Conservation (phyloP, 2,113 vertebrate genomes). For the Zeus faber region DNA sequence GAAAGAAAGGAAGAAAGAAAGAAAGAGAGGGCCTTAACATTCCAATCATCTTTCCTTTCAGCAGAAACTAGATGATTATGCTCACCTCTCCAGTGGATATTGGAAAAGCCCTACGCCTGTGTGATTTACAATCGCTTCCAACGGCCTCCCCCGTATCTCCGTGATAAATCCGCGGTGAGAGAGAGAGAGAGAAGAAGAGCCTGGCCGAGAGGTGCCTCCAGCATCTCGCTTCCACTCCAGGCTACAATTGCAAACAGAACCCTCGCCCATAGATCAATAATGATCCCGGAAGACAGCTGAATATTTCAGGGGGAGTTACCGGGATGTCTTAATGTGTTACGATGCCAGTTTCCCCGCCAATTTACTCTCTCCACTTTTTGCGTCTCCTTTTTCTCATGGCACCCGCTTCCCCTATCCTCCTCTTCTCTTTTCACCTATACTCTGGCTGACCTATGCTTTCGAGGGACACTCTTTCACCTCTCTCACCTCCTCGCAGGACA, state of each 20-base stretch:
- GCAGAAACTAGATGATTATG: conserved; percentile 24
- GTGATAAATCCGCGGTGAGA: conserved; percentile 55
- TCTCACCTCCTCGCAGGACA: too few relatives aligned
- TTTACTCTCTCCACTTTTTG: too few relatives aligned
- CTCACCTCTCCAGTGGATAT: conserved; percentile 37
- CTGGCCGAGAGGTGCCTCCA: too few relatives aligned
- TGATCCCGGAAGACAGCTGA: background rate
- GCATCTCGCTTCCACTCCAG: conserved; percentile 39
- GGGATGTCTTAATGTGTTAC: background rate
- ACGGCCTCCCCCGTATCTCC: conserved; percentile 36
- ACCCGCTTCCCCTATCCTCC: too few relatives aligned
- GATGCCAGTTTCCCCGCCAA: too few relatives aligned
- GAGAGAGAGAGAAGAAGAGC: conserved; percentile 41
- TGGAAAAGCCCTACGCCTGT: conserved; percentile 45
- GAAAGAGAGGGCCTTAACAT: conserved; percentile 25
- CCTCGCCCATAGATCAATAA: background rate
- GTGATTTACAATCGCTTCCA: conserved; percentile 57
- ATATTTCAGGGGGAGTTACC: background rate
- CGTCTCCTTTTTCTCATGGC: too few relatives aligned
- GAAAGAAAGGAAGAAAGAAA: too few relatives aligned
- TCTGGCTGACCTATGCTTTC: too few relatives aligned
- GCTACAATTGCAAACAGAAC: conserved; percentile 30
- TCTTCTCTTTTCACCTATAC: too few relatives aligned
- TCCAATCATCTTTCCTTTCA: conserved; percentile 25
- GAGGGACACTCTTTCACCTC: too few relatives aligned